Evolutionary conservation across 2,113 vertebrate species (phyloP).

Genomic region (Balaenoptera acutorostrata): DNA sequence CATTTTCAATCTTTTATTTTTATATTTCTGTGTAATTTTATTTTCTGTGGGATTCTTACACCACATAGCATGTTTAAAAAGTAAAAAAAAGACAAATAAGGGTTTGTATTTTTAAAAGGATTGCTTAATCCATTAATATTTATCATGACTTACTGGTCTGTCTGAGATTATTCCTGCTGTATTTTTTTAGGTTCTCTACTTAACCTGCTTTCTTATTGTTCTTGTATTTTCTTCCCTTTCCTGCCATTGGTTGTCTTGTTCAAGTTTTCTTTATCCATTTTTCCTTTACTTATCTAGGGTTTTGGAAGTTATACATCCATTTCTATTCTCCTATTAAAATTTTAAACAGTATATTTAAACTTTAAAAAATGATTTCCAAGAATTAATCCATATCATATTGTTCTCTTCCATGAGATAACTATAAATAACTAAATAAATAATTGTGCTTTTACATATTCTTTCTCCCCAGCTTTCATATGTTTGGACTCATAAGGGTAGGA

Average conservation of each 20-base stretch:
- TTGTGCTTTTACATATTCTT: neutral
- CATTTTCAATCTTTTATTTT: neutral
- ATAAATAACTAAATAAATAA: conserved; percentile 24
- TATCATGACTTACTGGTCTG: neutral
- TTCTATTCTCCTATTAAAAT: neutral
- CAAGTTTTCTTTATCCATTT: neutral
- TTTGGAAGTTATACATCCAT: neutral
- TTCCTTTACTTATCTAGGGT: neutral
- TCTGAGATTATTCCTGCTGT: neutral
- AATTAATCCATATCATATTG: neutral
- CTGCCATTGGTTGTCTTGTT: neutral
- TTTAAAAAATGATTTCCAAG: conserved; percentile 28
- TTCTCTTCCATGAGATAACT: neutral
- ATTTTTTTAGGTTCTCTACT: neutral
- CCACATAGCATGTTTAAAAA: neutral
- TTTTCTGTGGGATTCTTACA: neutral
- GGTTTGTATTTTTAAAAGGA: neutral
- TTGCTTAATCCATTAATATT: neutral
- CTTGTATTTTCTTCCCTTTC: neutral
- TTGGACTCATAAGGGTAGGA: neutral
- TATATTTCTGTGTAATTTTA: neutral
- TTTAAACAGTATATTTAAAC: conserved; percentile 36
- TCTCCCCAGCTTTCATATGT: neutral
- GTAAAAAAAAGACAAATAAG: neutral
- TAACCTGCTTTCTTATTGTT: neutral